Percentiles rank a stretch among this genome's conserved stretches.
These are phyloP conservation scores for Xylocampa areola DNA, from an alignment of 2,888 invertebrate species.

Conservation along the genomic window DNA sequence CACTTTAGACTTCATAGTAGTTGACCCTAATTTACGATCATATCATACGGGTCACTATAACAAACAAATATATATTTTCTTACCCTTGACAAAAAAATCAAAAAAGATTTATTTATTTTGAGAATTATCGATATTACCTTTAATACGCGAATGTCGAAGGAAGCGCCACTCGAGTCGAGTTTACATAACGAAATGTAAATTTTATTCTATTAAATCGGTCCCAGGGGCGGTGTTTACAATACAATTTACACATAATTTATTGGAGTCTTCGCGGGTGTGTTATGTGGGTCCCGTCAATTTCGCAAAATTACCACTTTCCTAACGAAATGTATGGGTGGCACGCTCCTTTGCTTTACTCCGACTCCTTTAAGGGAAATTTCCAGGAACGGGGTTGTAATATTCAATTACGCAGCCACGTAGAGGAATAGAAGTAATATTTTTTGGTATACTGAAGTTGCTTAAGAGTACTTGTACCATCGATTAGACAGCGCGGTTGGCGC, in stretches of 20 bases:
- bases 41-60: too few species aligned
- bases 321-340: conserved; percentile 37
- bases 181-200: conserved; percentile 64
- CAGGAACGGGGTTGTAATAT: background rate
- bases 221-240: conserved; percentile 65
- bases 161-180: conserved; percentile 45
- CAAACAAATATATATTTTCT: too few species aligned
- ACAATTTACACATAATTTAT: conserved; percentile 70
- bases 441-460: background rate
- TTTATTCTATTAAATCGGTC: conserved; percentile 68
- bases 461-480: background rate
- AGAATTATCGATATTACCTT: conserved; percentile 29
- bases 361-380: conserved; percentile 16
- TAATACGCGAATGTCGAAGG: conserved; percentile 46
- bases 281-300: conserved; percentile 55
- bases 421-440: background rate
- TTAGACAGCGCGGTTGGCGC: too few species aligned
- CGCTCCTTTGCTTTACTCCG: conserved; percentile 22
- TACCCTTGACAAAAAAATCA: too few species aligned
- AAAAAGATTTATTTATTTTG: background rate
- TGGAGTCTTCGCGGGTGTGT: conserved; percentile 58
- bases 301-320: conserved; percentile 52
- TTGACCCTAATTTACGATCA: too few species aligned
- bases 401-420: conserved; percentile 1
- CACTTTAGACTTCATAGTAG: too few species aligned